A percentile compares a stretch with the other conserved stretches of the same genome.
Conservation (phyloP, 1,140 invertebrate genomes). For the Rhizoglyphus robini region DNA sequence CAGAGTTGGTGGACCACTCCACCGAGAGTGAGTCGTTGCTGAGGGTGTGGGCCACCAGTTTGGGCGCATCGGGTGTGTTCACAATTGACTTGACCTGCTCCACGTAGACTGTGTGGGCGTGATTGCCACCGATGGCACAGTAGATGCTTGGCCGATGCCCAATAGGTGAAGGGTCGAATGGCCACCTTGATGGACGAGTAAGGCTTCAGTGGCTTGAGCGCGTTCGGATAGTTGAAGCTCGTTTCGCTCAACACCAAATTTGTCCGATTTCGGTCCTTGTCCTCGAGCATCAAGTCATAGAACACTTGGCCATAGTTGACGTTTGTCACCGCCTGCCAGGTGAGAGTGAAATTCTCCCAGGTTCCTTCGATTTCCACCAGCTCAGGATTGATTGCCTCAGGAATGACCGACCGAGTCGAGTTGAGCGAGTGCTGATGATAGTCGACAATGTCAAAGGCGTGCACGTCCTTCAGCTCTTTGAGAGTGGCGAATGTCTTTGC, state of each 20-base stretch:
- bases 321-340: constrained; percentile 53
- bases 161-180: constrained; percentile 64
- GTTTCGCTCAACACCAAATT: constrained; percentile 26
- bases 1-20: constrained; percentile 56
- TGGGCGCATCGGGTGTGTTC: constrained; percentile 59
- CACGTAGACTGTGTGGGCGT: too few relatives aligned
- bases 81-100: constrained; percentile 47
- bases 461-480: constrained; percentile 46
- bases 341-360: constrained; percentile 61
- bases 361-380: constrained; percentile 51
- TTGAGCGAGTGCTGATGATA: too few relatives aligned
- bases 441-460: constrained; percentile 55
- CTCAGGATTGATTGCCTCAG: constrained; percentile 45
- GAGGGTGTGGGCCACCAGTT: constrained; percentile 55
- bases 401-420: too few relatives aligned
- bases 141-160: constrained; percentile 57
- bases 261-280: constrained; percentile 3
- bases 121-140: too few relatives aligned
- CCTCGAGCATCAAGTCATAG: constrained; percentile 58
- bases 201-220: constrained; percentile 43
- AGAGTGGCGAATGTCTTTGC: constrained; percentile 60
- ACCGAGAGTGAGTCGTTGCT: constrained; percentile 58
- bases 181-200: constrained; percentile 52
- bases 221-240: constrained; percentile 34
- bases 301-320: constrained; percentile 65